Conservation (phyloP, 2,113 vertebrate genomes). For the Pachypanchax playfairii region DNA sequence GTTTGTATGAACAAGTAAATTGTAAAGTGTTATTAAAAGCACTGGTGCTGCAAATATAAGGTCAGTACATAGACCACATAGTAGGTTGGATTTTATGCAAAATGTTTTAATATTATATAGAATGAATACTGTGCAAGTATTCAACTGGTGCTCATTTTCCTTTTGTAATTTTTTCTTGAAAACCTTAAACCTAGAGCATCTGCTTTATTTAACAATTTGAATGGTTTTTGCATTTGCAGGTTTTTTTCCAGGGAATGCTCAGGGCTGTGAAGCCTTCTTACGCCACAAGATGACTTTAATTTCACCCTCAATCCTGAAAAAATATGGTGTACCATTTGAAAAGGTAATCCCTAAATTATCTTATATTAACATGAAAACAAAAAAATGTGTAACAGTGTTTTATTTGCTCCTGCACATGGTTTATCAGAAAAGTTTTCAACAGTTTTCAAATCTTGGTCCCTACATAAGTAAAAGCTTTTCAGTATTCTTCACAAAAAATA, state of each 20-base stretch:
- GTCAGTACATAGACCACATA: background rate
- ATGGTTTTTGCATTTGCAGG: slow-evolving; percentile 73
- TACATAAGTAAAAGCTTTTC: too few relatives aligned
- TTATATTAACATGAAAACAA: background rate
- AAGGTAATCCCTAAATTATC: slow-evolving; percentile 80
- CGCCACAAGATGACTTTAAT: slow-evolving; percentile 99
- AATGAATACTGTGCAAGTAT: too few relatives aligned
- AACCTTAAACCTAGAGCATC: background rate
- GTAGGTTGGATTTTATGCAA: background rate
- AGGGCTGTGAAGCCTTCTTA: slow-evolving; percentile 96
- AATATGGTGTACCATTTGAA: slow-evolving; percentile 94
- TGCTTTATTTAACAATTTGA: background rate
- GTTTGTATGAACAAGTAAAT: too few relatives aligned
- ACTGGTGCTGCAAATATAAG: too few relatives aligned
- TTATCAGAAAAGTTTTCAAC: background rate
- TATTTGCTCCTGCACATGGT: background rate
- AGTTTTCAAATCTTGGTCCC: too few relatives aligned
- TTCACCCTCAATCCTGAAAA: slow-evolving; percentile 95
- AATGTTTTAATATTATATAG: too few relatives aligned
- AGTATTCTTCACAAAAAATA: too few relatives aligned
- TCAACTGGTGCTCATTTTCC: too few relatives aligned
- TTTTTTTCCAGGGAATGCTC: slow-evolving; percentile 98
- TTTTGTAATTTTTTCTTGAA: background rate
- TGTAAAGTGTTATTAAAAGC: too few relatives aligned
- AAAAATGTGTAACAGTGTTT: background rate